Base-by-base conservation (phyloP, 2,797 vertebrate genomes). In the Aeoliscus strigatus region DNA sequence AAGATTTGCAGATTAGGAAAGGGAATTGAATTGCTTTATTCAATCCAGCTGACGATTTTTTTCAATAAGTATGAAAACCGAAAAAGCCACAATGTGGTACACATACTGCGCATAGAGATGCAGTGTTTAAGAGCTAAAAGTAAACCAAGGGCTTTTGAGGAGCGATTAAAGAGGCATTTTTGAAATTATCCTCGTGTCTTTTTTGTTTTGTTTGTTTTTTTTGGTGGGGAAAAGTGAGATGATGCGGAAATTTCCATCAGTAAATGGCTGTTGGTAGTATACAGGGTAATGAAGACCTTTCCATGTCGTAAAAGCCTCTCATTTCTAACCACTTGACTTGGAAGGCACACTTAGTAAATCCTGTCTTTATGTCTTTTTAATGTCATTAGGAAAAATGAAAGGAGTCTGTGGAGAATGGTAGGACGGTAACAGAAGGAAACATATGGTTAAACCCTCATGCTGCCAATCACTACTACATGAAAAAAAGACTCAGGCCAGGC, bases 401-500 rank as follows among this genome's bases (percentile, higher is more conserved):
- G 56, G 37, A 57, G 62, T 49, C 38, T 36, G 57, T 56, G 61
- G 55, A 62, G 66, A 65, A 42, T 60, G 64, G 71, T 60, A 66
- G 60, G 63, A 42, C 59, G 64, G 71, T 60, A 66, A 58, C 42
- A 55, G 55, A 49, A 70, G 59, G 55, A 70, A 77, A 73, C 68
- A 70, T 76, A 56, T 66, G 75, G 75, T 62, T 49, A 54, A 62
- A 49, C 40, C 57, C 39, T 61, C 51, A 53, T 13, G 42, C 61
- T 70, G 68, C 76, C 80, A 80, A 73, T 83, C 73, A 77, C 68
- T 62, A 65, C 33, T 53, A 66, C 55, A 63, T 60, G 39, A 66
- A 21, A 21, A 21, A 21, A 66, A 81, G 70, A 73, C 72, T 66
- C 50, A 44, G 60, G 63, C 47, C 52, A 61, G 75, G 43, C 69